Conservation (phyloP, 2,888 invertebrate genomes). For the Brachyopa scutellaris region DNA sequence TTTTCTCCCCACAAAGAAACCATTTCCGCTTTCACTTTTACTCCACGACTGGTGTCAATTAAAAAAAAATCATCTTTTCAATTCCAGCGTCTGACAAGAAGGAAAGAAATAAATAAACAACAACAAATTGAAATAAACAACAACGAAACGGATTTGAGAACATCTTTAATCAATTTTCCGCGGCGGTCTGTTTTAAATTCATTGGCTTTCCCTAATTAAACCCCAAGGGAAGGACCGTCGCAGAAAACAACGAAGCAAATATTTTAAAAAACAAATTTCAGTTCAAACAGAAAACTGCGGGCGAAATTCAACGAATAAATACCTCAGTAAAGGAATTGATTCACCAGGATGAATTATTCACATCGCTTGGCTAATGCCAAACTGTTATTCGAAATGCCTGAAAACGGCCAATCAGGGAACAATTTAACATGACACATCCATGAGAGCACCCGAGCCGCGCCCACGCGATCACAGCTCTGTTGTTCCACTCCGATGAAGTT, state of each 20-base stretch:
- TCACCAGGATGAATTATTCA: conserved; percentile 29
- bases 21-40: not conserved
- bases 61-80: conserved; percentile 12
- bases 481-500: not conserved
- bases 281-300: not conserved
- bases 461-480: not conserved
- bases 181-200: conserved; percentile 9
- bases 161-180: conserved; percentile 7
- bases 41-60: conserved; percentile 9
- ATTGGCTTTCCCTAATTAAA: conserved; percentile 33
- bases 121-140: not conserved
- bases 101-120: not conserved
- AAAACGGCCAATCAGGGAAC: conserved; percentile 7
- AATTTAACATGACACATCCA: conserved; percentile 1
- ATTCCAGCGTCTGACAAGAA: not conserved
- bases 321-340: conserved; percentile 25
- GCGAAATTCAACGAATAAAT: not conserved
- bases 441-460: no score
- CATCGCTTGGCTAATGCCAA: conserved; percentile 6
- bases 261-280: not conserved
- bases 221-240: not conserved
- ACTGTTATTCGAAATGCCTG: conserved; percentile 8
- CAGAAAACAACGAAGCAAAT: not conserved
- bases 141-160: not conserved
- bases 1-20: conserved; percentile 14